phyloP scores from a whole-genome alignment of 2,888 invertebrate species.

The Sarcophaga carnaria region DNA sequence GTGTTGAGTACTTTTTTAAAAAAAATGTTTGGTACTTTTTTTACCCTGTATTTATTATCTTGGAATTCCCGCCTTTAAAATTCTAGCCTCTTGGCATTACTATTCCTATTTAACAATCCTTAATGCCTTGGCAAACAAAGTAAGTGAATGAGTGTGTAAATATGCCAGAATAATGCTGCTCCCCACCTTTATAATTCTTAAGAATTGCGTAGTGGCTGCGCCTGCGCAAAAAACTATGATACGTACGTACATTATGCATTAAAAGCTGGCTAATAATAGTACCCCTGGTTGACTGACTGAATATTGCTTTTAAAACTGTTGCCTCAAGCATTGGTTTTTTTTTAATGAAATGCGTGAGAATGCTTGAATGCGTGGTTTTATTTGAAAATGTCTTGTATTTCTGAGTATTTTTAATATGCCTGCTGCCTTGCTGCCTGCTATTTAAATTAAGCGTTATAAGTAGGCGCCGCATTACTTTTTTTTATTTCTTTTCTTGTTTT shows the following conservation, averaged over 20 bases:
- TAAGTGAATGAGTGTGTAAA: too few relatives aligned
- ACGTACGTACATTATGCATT: too few relatives aligned
- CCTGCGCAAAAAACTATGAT: slow-evolving; percentile 51
- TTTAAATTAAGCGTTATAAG: slow-evolving; percentile 17
- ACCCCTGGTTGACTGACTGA: neutral
- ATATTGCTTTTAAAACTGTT: neutral
- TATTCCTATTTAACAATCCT: too few relatives aligned
- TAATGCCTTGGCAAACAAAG: too few relatives aligned
- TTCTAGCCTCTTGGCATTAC: too few relatives aligned
- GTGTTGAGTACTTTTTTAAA: too few relatives aligned
- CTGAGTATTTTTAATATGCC: slow-evolving; percentile 14
- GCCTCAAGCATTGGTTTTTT: slow-evolving; percentile 1
- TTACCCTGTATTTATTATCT: too few relatives aligned
- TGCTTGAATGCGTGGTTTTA: slow-evolving; percentile 40
- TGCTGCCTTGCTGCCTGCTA: slow-evolving; percentile 39
- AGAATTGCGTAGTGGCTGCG: slow-evolving; percentile 62
- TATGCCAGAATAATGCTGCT: neutral
- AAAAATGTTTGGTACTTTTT: too few relatives aligned
- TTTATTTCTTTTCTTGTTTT: slow-evolving; percentile 22
- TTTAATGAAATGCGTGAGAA: slow-evolving; percentile 63
- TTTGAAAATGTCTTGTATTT: slow-evolving; percentile 31
- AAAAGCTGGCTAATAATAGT: slow-evolving; percentile 46
- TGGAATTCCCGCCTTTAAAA: too few relatives aligned
- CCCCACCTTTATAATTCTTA: slow-evolving; percentile 58
- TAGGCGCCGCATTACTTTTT: slow-evolving; percentile 48